Evolutionary conservation across 2,888 invertebrate species (phyloP), one percentile per base, ranked within the genome.

Genomic region (Blastobasis lacticolella): DNA sequence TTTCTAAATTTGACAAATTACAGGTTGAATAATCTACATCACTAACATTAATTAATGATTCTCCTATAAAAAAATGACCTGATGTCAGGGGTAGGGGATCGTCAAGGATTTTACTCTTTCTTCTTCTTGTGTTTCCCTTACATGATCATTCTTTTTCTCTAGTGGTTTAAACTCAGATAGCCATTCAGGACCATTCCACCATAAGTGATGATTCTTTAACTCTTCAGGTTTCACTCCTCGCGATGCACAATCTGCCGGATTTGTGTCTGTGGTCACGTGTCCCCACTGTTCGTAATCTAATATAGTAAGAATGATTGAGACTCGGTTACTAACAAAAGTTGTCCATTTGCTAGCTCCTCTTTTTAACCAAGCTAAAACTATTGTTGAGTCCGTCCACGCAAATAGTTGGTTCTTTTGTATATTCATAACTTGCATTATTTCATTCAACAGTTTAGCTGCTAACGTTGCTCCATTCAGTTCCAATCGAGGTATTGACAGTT

Each of bases 121-220:
- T 8, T 42, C 42, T 42, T n/a, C 9, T 3, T 42, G 5, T 7
- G 9, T 42, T 8, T 5, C 5, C 0, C 7, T 5, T 5, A 8
- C 10, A 6, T 42, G 5, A 42, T 1, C 6, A 7, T 8, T 42
- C 1, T 5, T 7, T 6, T 8, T 5, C 9, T 42, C 9, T 42
- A 42, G 10, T n/a, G n/a, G n/a, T 42, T 42, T 42, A 5, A 5
- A n/a, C 5, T 8, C 9, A 7, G 6, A 5, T 37, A 43, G 37
- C 47, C 38, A 54, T 36, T 43, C 42, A 49, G 23, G 62, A 49
- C 44, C 66, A 54, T 8, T 59, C 63, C 8, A 67, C 56, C 9
- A 60, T 56, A 38, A 46, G 40, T 8, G 10, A 38, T 36, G 47
- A 46, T 10, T 36, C 38, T 10, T 38, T 23, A 48, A 42, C 44